Evolutionary conservation across 2,888 invertebrate genomes (phyloP).

Genomic region (Napeogenes inachia): DNA sequence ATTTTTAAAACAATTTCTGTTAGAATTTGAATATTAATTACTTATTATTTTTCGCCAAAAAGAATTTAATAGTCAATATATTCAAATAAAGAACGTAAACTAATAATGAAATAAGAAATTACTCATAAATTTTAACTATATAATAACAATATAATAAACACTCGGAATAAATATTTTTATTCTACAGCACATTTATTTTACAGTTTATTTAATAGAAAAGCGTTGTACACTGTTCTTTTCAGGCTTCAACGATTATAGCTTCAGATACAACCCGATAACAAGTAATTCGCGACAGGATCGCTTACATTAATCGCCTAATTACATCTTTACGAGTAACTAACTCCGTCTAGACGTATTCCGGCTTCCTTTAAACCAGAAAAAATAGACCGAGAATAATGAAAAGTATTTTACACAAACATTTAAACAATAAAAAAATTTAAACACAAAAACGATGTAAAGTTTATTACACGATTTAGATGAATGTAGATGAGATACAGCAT

Average conservation of each 20-base stretch:
- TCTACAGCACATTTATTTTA: too few relatives aligned
- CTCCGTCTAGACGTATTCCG: constrained; percentile 55
- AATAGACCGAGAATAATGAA: neutral
- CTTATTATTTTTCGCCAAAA: constrained; percentile 8
- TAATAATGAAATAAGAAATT: too few relatives aligned
- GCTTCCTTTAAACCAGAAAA: constrained; percentile 35
- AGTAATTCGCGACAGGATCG: constrained; percentile 4
- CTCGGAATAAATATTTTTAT: too few relatives aligned
- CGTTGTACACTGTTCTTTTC: neutral
- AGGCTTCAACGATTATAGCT: neutral
- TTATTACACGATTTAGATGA: too few relatives aligned
- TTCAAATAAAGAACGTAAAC: too few relatives aligned
- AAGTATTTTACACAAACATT: neutral
- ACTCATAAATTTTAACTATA: too few relatives aligned
- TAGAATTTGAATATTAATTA: neutral
- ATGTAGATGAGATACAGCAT: neutral
- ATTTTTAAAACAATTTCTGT: neutral
- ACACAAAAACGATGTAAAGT: neutral
- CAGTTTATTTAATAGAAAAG: too few relatives aligned
- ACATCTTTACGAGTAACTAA: constrained; percentile 42
- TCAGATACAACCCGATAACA: constrained; percentile 13
- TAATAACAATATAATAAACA: too few relatives aligned
- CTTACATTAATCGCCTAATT: constrained; percentile 51
- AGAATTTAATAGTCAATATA: too few relatives aligned
- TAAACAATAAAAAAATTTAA: neutral